phyloP scores from a whole-genome alignment of 2,888 invertebrate genomes.

The Caenorhabditis afra region DNA sequence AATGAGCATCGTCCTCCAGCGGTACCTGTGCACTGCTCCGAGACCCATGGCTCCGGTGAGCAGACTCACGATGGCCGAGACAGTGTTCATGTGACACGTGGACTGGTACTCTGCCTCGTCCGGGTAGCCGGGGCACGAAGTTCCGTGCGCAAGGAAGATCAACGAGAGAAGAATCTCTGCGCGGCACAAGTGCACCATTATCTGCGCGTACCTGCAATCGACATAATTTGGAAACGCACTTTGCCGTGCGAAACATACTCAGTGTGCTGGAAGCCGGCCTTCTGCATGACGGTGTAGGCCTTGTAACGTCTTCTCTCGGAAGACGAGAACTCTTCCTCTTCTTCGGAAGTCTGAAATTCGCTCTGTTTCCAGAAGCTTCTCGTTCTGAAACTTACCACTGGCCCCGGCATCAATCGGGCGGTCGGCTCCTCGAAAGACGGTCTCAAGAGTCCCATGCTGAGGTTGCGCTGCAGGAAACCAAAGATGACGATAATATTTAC shows the following conservation, averaged over 20 bases:
- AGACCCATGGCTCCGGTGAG: conserved; percentile 78
- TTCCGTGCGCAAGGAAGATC: conserved; percentile 71
- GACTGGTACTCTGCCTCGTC: conserved; percentile 76
- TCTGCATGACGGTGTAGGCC: conserved; percentile 78
- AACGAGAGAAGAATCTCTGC: conserved; percentile 76
- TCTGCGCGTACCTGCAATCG: conserved; percentile 71
- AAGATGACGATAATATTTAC: conserved; percentile 34
- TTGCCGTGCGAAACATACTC: conserved; percentile 73
- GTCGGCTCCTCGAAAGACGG: conserved; percentile 75
- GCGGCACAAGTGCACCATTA: conserved; percentile 77
- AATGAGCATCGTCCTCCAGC: conserved; percentile 78
- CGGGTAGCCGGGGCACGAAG: conserved; percentile 67
- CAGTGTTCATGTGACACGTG: conserved; percentile 79
- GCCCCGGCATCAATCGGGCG: conserved; percentile 71
- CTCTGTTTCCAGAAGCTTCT: background rate
- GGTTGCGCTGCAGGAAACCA: conserved; percentile 58
- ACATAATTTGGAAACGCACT: background rate
- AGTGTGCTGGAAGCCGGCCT: conserved; percentile 78
- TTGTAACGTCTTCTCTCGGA: conserved; percentile 73
- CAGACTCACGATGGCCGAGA: conserved; percentile 77
- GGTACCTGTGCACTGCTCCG: conserved; percentile 78
- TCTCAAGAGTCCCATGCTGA: conserved; percentile 72
- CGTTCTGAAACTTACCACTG: conserved; percentile 40
- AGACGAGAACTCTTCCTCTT: conserved; percentile 69
- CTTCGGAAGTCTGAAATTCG: conserved; percentile 65